A percentile compares a stretch with the other conserved stretches of the same genome.
Evolutionary conservation across 53 echinoderm and acorn worm species (phyloP).

Genomic region (Stichopus horrens): DNA sequence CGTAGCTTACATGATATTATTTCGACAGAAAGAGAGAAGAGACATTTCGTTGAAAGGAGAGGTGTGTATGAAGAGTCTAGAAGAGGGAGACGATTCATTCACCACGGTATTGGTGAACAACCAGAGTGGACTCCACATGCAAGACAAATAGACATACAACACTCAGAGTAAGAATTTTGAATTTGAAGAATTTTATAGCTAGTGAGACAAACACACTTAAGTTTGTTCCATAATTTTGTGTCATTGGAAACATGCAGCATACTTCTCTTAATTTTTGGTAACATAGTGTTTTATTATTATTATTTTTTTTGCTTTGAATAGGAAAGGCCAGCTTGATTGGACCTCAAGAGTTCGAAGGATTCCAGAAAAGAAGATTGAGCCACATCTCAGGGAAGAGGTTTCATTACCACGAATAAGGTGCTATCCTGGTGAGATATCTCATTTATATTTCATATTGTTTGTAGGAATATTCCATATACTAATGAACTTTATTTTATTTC

Average conservation of each 20-base stretch:
- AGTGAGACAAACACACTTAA: background rate
- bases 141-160: slow-evolving; percentile 64
- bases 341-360: slow-evolving; percentile 17
- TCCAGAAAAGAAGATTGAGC: background rate
- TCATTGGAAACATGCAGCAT: background rate
- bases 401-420: slow-evolving; percentile 64
- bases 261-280: background rate
- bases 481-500: too few species aligned
- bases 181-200: background rate
- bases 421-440: slow-evolving; percentile 64
- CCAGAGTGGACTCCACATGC: slow-evolving; percentile 87
- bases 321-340: slow-evolving; percentile 61
- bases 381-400: slow-evolving; percentile 41
- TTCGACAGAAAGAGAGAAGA: slow-evolving; percentile 71
- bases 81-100: slow-evolving; percentile 69
- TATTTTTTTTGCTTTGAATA: slow-evolving; percentile 37
- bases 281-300: background rate
- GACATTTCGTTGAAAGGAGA: slow-evolving; percentile 70
- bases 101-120: slow-evolving; percentile 70
- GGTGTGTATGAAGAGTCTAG: slow-evolving; percentile 55
- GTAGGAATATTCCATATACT: too few species aligned
- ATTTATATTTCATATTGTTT: background rate
- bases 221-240: background rate
- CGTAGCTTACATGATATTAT: too few species aligned
- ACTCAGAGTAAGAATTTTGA: slow-evolving; percentile 68